Base-by-base conservation (phyloP, 2,888 invertebrate genomes). In the Chaetogeoica ovagalla region DNA sequence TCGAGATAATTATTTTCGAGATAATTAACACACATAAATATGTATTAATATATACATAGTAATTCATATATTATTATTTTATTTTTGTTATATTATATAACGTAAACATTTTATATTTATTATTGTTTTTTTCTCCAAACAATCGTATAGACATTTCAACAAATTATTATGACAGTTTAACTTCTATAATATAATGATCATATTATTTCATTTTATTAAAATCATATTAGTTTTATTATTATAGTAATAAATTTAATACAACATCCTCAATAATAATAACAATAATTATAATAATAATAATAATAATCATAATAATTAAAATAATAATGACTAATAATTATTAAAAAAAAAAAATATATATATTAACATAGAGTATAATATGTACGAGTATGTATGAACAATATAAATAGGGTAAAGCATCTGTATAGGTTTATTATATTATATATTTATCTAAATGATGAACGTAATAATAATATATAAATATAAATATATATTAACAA, bases 101-200 rank as follows among this genome's bases (percentile, higher is more conserved):
- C 21, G 55, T 55, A 74, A 37, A 74, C 30, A 30, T 62, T n/a
- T 55, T 52, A 43, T 48, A 1, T 13, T 65, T 48, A 8, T 52
- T 60, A 19, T 17, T 19, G 21, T 70, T 39, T 37, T 52, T 68
- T 30, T 52, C 57, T 43, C 30, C 11, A 17, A 57, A 65, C 57
- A 39, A 43, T 60, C 9, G 19, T 66, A 8, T 66, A 66, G 57
- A 75, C 66, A 66, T 59, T 75, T 75, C 66, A 66, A 75, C 75
- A 66, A 75, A 30, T 66, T n/a, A n/a, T n/a, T n/a, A 75, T 66
- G 39, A 75, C 66, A 75, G 39, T 75, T 75, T 23, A 57, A 66
- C 39, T 65, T 74, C 30, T 59, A 59, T 21, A 75, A 66, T 21
- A n/a, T 57, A 57, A 70, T 43, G 43, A 60, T 75, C 43, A 57